phyloP scores from a whole-genome alignment of 2,113 vertebrate species.

The Choloepus hoffmanni region DNA sequence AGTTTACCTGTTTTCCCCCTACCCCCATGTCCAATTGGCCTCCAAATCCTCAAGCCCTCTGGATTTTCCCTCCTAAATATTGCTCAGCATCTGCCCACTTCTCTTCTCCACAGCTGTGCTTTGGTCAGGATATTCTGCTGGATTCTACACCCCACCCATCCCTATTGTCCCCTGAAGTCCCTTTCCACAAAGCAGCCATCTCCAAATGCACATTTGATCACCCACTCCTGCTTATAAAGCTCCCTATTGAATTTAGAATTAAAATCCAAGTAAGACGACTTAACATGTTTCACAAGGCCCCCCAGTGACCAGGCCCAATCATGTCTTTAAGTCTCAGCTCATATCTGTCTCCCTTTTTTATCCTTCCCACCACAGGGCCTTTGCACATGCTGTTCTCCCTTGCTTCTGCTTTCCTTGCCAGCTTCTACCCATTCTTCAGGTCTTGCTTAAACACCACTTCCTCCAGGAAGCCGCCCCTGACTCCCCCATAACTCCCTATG shows the following conservation, averaged over 20 bases:
- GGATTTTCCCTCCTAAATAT: neutral
- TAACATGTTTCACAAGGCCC: neutral
- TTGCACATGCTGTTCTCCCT: neutral
- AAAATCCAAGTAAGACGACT: neutral
- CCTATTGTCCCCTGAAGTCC: neutral
- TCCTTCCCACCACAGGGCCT: neutral
- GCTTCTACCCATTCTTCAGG: neutral
- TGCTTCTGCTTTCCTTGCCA: neutral
- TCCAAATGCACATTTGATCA: neutral
- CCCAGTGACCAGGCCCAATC: neutral
- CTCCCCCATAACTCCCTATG: neutral
- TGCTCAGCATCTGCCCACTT: neutral
- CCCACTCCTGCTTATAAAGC: neutral
- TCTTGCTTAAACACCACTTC: neutral
- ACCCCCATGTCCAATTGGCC: neutral
- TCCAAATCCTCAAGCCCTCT: neutral
- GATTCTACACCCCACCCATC: neutral
- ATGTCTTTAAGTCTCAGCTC: neutral
- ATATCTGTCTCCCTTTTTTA: neutral
- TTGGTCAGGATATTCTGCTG: neutral
- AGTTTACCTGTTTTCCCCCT: neutral
- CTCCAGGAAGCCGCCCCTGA: neutral
- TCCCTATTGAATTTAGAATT: neutral
- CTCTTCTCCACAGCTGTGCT: neutral
- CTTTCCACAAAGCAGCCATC: neutral